A percentile compares a stretch with the other conserved stretches of the same genome.
These are phyloP conservation scores for Lycodopsis pacificus DNA, from an alignment of 2,797 vertebrate species.

Conservation along the genomic window DNA sequence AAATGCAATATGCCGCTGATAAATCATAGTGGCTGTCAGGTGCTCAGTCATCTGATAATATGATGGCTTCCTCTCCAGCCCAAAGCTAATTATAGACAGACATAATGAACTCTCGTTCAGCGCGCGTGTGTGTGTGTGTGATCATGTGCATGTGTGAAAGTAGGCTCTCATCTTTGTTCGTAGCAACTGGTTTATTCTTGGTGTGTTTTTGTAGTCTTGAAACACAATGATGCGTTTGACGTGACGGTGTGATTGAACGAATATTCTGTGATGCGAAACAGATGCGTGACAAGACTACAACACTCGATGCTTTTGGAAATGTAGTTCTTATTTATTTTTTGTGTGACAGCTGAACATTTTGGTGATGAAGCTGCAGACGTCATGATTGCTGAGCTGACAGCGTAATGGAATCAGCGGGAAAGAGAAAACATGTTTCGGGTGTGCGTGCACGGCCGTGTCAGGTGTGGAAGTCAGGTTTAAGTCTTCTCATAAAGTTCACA, in stretches of 20 bases:
- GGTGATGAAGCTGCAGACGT: conserved; percentile 5
- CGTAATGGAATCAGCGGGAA: not conserved
- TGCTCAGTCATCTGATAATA: conserved; percentile 73
- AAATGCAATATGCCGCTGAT: conserved; percentile 77
- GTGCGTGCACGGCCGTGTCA: not conserved
- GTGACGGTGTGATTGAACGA: not conserved
- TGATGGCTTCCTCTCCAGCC: conserved; percentile 63
- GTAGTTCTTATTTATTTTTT: too few relatives aligned
- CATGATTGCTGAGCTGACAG: conserved; percentile 8
- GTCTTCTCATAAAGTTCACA: not conserved
- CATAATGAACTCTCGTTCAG: conserved; percentile 54
- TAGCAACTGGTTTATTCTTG: conserved; percentile 18
- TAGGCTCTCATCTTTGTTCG: conserved; percentile 32
- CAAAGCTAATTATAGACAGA: conserved; percentile 69
- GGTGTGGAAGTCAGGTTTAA: not conserved
- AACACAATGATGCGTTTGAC: not conserved
- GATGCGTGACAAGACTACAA: not conserved
- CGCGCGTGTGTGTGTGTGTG: not conserved
- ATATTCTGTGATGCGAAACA: not conserved
- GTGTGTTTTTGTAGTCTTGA: not conserved
- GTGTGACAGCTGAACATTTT: conserved; percentile 11
- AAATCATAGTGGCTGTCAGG: conserved; percentile 74
- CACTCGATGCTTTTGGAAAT: too few relatives aligned
- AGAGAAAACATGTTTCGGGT: not conserved
- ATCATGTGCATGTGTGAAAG: not conserved